A percentile compares a stretch with the other conserved stretches of the same genome.
These are phyloP conservation scores for Stenodera caucasica DNA, from an alignment of 2,888 invertebrate genomes.

Conservation along the genomic window DNA sequence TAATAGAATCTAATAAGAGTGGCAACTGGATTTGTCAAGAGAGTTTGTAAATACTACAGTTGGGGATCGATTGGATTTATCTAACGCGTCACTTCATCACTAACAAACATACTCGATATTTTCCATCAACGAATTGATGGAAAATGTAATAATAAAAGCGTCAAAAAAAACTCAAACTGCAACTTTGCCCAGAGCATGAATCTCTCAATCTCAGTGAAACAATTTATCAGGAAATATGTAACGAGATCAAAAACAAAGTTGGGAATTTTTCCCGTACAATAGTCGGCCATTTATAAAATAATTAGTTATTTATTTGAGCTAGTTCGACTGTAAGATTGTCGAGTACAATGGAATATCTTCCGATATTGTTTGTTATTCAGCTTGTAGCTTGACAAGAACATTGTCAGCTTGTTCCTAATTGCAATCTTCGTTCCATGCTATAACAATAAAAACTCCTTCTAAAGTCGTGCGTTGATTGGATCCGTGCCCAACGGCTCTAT, in stretches of 20 bases:
- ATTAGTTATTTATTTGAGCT: not conserved
- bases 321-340: too few species aligned
- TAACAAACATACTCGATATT: not conserved
- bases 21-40: not conserved
- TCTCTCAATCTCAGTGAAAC: not conserved
- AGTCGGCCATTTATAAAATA: not conserved
- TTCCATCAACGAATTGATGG: not conserved
- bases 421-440: constrained; percentile 40
- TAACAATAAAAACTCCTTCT: constrained; percentile 47
- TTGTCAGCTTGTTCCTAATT: constrained; percentile 39
- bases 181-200: not conserved
- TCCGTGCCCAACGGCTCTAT: constrained; percentile 37
- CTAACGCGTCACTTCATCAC: not conserved
- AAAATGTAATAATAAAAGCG: not conserved
- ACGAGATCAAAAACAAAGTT: not conserved
- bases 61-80: not conserved
- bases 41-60: too few species aligned
- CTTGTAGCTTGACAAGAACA: constrained; percentile 32
- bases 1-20: not conserved
- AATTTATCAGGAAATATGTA: not conserved
- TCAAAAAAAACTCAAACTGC: not conserved
- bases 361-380: constrained; percentile 33
- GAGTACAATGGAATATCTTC: constrained; percentile 1
- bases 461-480: constrained; percentile 45
- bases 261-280: too few species aligned